Evolutionary conservation across 2,113 vertebrate species (phyloP), one percentile per base, ranked within the genome.

Genomic region (Thomomys bottae): DNA sequence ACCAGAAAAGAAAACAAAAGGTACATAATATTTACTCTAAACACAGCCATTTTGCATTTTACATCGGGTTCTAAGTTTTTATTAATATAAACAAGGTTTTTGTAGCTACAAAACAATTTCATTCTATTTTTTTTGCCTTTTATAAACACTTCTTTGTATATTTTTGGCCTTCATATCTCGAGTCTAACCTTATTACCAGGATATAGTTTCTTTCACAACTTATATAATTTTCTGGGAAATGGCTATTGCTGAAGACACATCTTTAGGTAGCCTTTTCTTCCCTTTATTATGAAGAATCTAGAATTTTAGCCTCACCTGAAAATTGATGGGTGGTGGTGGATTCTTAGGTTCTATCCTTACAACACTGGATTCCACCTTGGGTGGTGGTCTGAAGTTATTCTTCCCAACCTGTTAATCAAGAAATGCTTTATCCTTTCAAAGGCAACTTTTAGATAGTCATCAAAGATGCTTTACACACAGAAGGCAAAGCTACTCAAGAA

Each of bases 291-390:
- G 18, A 92, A 59, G 68, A 63, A 59, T 36, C 64, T 36, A 34
- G 49, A 82, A 84, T 80, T 94, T 95, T 76, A 80, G 70, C 3
- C 95, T 98, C 54, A 99, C 99, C 99, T 99, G 99, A 96, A 99
- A 99, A 95, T 99, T 99, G 64, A 99, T 98, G 23, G 99, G 99
- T 54, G 99, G 99, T 54, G 99, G 99, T 59, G 99, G 99, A 94
- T 99, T 99, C 97, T 98, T 99, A 1, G 99, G 99, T 91, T 99
- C 99, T 98, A 99, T 99, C 95, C 99, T 98, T 85, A 99, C 98
- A 38, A 99, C 99, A 88, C 99, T 99, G 68, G 99, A 99, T 95
- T 99, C 99, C n/a, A 99, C 99, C 98, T 99, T 99, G 28, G 99
- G 99, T 91, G 99, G 99, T 77, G 99, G 99, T 72, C 98, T 98